Evolutionary conservation across 2,888 invertebrate species (phyloP).

Genomic region (Sclerodermus sp.): DNA sequence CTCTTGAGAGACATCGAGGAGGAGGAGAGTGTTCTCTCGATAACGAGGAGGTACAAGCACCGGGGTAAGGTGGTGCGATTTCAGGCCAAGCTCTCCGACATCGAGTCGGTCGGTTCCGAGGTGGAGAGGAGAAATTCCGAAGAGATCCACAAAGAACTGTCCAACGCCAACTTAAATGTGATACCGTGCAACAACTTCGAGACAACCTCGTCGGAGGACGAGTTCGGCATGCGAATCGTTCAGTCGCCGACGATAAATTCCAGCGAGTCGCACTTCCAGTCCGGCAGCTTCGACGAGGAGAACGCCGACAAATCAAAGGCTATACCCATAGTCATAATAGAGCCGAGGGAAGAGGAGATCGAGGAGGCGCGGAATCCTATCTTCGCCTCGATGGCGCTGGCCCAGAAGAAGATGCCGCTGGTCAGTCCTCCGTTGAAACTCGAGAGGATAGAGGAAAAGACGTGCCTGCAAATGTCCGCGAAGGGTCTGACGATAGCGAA

Average conservation of each 20-base stretch:
- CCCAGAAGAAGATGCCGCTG: slow-evolving; percentile 19
- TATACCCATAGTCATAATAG: slow-evolving; percentile 49
- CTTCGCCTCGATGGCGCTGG: slow-evolving; percentile 9
- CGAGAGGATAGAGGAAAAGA: slow-evolving; percentile 51
- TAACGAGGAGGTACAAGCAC: slow-evolving; percentile 52
- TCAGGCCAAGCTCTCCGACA: slow-evolving; percentile 52
- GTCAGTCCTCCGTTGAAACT: slow-evolving; percentile 40
- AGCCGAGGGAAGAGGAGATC: slow-evolving; percentile 38
- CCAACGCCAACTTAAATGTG: slow-evolving; percentile 19
- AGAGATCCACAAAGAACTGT: slow-evolving; percentile 28
- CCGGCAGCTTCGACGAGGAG: slow-evolving; percentile 24
- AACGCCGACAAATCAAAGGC: slow-evolving; percentile 41
- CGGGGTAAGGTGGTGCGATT: slow-evolving; percentile 52
- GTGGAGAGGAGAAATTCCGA: slow-evolving; percentile 54
- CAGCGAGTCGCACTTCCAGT: too few species aligned
- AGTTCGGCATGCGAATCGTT: slow-evolving; percentile 45
- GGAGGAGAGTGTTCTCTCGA: slow-evolving; percentile 50
- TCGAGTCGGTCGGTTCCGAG: slow-evolving; percentile 55
- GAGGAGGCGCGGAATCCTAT: slow-evolving; percentile 18
- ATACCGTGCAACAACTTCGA: slow-evolving; percentile 32
- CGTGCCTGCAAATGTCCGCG: slow-evolving; percentile 49
- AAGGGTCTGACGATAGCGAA: slow-evolving; percentile 53
- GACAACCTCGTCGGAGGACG: slow-evolving; percentile 43
- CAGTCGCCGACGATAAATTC: slow-evolving; percentile 11
- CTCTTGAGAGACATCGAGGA: slow-evolving; percentile 72